A percentile compares a stretch with the other conserved stretches of the same genome.
These are phyloP conservation scores for Neodon shergylaensis DNA, from an alignment of 2,113 vertebrate genomes.

Conservation along the genomic window DNA sequence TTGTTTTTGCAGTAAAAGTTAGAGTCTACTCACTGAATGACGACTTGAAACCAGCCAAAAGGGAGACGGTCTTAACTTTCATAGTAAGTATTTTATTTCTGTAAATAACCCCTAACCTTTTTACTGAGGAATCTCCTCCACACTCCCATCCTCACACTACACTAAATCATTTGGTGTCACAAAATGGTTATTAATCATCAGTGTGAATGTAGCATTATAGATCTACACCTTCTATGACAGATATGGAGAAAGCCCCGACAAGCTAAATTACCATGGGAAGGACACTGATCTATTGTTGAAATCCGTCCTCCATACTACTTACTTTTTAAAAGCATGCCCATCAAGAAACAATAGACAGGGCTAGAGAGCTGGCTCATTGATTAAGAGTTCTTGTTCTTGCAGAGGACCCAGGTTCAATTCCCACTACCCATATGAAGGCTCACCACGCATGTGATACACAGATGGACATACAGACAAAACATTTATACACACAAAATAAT, in stretches of 20 bases:
- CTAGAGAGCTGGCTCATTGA: neutral
- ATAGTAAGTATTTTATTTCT: slow-evolving; percentile 85
- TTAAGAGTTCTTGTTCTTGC: neutral
- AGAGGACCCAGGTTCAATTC: neutral
- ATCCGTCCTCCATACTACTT: neutral
- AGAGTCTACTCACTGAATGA: slow-evolving; percentile 94
- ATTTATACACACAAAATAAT: neutral
- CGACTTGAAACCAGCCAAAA: slow-evolving; percentile 90
- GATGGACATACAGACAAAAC: neutral
- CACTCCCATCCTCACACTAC: neutral
- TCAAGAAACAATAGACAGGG: slow-evolving; percentile 7
- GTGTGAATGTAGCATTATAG: neutral
- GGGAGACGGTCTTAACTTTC: slow-evolving; percentile 90
- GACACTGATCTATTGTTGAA: slow-evolving; percentile 29
- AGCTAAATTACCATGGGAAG: neutral
- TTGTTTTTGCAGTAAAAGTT: slow-evolving; percentile 87
- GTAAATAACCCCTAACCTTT: slow-evolving; percentile 23
- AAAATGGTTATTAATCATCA: neutral
- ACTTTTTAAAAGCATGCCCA: slow-evolving; percentile 2
- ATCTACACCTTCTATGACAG: neutral
- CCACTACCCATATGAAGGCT: neutral
- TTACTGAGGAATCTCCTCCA: slow-evolving; percentile 4
- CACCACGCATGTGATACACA: neutral
- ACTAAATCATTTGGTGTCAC: neutral
- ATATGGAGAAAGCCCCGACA: neutral